Evolutionary conservation across 1,140 invertebrate species (phyloP).

Genomic region (Drosophila murphyi): DNA sequence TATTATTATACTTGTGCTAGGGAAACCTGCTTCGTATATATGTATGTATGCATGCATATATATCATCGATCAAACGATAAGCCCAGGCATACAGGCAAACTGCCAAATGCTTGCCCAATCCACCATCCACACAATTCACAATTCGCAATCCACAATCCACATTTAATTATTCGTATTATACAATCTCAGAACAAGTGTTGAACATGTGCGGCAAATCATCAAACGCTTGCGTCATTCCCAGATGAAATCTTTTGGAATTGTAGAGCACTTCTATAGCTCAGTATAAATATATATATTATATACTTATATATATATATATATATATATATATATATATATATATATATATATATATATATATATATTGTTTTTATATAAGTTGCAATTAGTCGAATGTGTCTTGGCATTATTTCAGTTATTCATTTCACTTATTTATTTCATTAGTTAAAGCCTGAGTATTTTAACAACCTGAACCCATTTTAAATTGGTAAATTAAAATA

Average conservation of each 20-base stretch:
- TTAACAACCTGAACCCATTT: no score
- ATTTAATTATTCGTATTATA: neutral
- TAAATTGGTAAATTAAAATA: no score
- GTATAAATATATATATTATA: no score
- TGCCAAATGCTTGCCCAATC: conserved; percentile 19
- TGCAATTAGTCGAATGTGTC: no score
- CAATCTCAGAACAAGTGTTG: conserved; percentile 36
- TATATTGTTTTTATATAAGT: no score
- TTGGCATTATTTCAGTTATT: no score
- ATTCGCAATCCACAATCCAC: conserved; percentile 10
- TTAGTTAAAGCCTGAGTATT: no score
- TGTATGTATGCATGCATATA: conserved; percentile 12
- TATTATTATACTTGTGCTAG: conserved; percentile 3
- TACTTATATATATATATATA: no score
- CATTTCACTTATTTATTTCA: no score
- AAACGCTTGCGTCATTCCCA: conserved; percentile 29
- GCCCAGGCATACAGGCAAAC: conserved; percentile 45
- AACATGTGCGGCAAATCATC: neutral
- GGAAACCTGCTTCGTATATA: conserved; percentile 34
- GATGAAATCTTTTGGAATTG: conserved; percentile 1
- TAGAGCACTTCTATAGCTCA: neutral
- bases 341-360: no score
- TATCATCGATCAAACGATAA: conserved; percentile 68
- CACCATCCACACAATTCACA: neutral
- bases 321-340: no score